These are phyloP conservation scores for Gallinago undulata DNA, from an alignment of 2,113 vertebrate species.

Conservation along the genomic window DNA sequence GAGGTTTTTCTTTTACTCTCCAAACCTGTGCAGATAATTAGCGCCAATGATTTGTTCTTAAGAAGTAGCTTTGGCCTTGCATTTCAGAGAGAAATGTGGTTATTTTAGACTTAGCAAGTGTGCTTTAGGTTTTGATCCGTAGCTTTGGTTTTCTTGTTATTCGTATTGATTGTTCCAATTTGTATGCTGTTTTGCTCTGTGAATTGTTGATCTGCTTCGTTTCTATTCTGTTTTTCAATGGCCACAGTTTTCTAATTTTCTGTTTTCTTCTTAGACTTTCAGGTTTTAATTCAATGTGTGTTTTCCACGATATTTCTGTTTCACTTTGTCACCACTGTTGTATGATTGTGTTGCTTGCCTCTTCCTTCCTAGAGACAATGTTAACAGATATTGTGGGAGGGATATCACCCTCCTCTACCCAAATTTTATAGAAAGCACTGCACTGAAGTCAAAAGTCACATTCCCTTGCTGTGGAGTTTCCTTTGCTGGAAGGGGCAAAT, in stretches of 20 bases:
- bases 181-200: conserved; percentile 72
- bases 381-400: not conserved
- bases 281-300: not conserved
- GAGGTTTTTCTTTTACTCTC: conserved; percentile 30
- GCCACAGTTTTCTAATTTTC: conserved; percentile 61
- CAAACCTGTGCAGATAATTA: conserved; percentile 60
- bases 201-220: conserved; percentile 62
- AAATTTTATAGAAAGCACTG: not conserved
- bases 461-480: conserved; percentile 31
- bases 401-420: not conserved
- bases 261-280: conserved; percentile 54
- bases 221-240: conserved; percentile 50
- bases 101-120: conserved; percentile 48
- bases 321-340: not conserved
- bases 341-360: not conserved
- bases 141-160: conserved; percentile 73
- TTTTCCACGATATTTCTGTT: conserved; percentile 7
- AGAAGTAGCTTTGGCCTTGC: conserved; percentile 43
- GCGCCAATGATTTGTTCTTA: conserved; percentile 54
- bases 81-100: conserved; percentile 44
- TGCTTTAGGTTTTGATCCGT: conserved; percentile 67
- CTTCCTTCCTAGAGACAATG: conserved; percentile 2
- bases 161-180: conserved; percentile 71
- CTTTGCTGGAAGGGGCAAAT: conserved; percentile 3
- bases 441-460: not conserved